Evolutionary conservation across 2,113 vertebrate genomes (phyloP).

Genomic region (Halcyon malimbica): DNA sequence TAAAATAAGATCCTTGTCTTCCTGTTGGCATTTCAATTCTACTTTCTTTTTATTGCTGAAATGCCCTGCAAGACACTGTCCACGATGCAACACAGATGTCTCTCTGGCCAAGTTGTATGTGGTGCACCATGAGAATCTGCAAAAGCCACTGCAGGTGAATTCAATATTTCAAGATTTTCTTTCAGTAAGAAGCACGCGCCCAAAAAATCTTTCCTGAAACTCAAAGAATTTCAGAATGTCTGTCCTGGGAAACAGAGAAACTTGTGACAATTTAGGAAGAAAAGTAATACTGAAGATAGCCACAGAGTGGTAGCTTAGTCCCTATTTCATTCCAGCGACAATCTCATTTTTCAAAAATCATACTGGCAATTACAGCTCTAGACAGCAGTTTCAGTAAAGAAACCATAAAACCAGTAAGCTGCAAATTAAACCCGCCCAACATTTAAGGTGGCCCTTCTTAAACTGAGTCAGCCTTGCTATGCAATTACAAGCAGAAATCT

Average conservation of each 20-base stretch:
- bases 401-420: not conserved
- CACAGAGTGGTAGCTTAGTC: not conserved
- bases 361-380: constrained; percentile 7
- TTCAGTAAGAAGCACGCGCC: not conserved
- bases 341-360: not conserved
- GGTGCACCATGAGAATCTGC: not conserved
- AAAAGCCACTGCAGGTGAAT: not conserved
- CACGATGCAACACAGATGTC: not conserved
- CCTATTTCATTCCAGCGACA: not conserved
- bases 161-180: not conserved
- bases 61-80: not conserved
- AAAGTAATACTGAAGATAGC: not conserved
- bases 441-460: constrained; percentile 9
- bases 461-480: not conserved
- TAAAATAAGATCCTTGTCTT: constrained; percentile 27
- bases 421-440: not conserved
- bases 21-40: not conserved
- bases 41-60: not conserved
- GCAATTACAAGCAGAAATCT: not conserved
- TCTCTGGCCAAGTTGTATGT: not conserved
- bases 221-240: not conserved
- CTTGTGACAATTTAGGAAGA: not conserved
- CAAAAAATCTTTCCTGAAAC: not conserved
- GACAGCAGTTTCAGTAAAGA: constrained; percentile 14
- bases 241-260: not conserved